phyloP scores from a whole-genome alignment of 1,140 invertebrate species.

The Panagrolaimus sp. region DNA sequence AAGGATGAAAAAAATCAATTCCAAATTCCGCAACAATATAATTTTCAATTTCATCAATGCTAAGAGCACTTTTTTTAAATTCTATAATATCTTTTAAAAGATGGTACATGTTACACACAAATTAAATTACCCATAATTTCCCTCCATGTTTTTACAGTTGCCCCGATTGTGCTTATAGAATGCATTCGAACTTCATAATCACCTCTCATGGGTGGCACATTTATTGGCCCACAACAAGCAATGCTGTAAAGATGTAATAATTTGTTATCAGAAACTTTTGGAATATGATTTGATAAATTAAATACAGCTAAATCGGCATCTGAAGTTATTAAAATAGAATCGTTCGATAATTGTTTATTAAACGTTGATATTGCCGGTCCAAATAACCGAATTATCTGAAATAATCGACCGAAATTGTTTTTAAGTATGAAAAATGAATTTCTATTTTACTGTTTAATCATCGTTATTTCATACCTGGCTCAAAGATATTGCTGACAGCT shows the following conservation, averaged over 20 bases:
- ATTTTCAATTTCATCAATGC: not conserved
- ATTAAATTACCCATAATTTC: not conserved
- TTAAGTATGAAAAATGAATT: too few relatives aligned
- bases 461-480: not conserved
- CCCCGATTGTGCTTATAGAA: not conserved
- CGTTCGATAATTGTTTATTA: not conserved
- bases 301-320: not conserved
- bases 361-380: not conserved
- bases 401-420: too few relatives aligned
- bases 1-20: not conserved
- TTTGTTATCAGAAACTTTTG: not conserved
- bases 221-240: not conserved
- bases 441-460: too few relatives aligned
- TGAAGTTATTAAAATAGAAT: not conserved
- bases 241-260: not conserved
- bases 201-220: not conserved
- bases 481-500: not conserved
- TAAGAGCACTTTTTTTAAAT: too few relatives aligned
- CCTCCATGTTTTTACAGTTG: not conserved
- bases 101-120: too few relatives aligned
- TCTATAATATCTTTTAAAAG: too few relatives aligned
- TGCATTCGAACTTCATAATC: not conserved
- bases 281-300: constrained; percentile 4
- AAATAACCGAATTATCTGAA: not conserved
- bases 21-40: not conserved